Evolutionary conservation across 1,140 invertebrate genomes (phyloP).

Genomic region (Sycophila sp.): DNA sequence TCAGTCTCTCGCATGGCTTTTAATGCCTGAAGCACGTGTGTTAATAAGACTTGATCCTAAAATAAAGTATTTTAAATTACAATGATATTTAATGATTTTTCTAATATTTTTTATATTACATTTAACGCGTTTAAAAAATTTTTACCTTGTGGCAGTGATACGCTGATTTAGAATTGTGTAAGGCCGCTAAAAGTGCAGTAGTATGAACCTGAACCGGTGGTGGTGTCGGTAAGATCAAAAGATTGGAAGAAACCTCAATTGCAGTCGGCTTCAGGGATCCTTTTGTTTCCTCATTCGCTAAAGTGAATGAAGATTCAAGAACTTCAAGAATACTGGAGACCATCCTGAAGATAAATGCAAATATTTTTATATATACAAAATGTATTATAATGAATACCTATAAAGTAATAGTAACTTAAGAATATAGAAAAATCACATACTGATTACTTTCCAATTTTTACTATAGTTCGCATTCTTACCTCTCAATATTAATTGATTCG

Average conservation of each 20-base stretch:
- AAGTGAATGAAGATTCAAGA: conserved; percentile 75
- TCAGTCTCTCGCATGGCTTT: conserved; percentile 70
- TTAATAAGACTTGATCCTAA: conserved; percentile 83
- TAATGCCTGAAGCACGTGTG: conserved; percentile 79
- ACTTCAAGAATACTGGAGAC: conserved; percentile 80
- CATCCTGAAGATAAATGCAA: conserved; percentile 67
- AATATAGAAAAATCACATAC: not conserved
- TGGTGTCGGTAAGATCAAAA: conserved; percentile 87
- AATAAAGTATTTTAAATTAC: conserved; percentile 40
- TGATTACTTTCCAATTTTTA: conserved; percentile 29
- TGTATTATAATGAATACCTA: not conserved
- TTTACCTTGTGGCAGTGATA: conserved; percentile 88
- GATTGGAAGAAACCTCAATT: conserved; percentile 77
- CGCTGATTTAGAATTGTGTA: conserved; percentile 76
- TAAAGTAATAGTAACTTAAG: not conserved
- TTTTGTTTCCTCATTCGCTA: conserved; percentile 61
- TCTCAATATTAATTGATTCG: conserved; percentile 60
- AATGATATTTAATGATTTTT: not conserved
- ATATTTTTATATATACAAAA: not conserved
- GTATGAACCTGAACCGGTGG: conserved; percentile 80
- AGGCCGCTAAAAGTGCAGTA: conserved; percentile 81
- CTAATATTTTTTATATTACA: not conserved
- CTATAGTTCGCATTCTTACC: too few species aligned
- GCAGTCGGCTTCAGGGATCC: conserved; percentile 68
- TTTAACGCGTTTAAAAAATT: conserved; percentile 1